Percentiles rank a stretch among this genome's conserved stretches.
Conservation (phyloP, 2,113 vertebrate species). For the Oncorhynchus kisutch region DNA sequence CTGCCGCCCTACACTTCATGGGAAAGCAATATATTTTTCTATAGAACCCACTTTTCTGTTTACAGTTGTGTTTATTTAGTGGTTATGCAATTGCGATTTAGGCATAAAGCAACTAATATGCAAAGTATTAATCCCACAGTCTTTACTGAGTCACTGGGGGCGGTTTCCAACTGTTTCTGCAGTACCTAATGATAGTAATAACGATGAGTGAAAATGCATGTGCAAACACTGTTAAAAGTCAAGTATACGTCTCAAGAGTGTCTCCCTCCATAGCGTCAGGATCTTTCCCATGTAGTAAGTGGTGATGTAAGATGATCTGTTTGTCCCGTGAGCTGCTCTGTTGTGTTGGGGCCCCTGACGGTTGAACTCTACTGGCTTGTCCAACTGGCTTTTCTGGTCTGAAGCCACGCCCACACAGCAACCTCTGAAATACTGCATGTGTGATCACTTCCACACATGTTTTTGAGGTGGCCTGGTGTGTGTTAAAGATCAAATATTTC, state of each 20-base stretch:
- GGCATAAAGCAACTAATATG: no score
- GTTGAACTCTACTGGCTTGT: slow-evolving; percentile 56
- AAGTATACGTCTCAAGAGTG: no score
- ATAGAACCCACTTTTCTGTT: no score
- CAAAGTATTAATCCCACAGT: no score
- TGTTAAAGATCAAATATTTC: neutral
- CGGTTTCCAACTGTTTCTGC: no score
- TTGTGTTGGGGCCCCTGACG: slow-evolving; percentile 24
- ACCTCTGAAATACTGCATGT: slow-evolving; percentile 17
- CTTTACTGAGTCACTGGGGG: no score
- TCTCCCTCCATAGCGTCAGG: neutral
- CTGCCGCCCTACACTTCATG: no score
- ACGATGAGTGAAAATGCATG: no score
- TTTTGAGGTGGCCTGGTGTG: neutral
- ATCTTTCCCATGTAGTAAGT: slow-evolving; percentile 27
- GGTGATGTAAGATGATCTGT: slow-evolving; percentile 50
- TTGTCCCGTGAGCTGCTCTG: slow-evolving; percentile 40
- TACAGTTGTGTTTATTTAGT: no score
- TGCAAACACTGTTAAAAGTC: neutral
- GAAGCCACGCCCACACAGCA: slow-evolving; percentile 9
- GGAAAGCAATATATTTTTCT: no score
- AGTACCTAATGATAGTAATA: no score
- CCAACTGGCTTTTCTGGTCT: slow-evolving; percentile 57
- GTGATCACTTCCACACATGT: slow-evolving; percentile 1
- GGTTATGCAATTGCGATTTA: no score